Evolutionary conservation across 1,140 invertebrate species (phyloP).

Genomic region (Agrilus planipennis): DNA sequence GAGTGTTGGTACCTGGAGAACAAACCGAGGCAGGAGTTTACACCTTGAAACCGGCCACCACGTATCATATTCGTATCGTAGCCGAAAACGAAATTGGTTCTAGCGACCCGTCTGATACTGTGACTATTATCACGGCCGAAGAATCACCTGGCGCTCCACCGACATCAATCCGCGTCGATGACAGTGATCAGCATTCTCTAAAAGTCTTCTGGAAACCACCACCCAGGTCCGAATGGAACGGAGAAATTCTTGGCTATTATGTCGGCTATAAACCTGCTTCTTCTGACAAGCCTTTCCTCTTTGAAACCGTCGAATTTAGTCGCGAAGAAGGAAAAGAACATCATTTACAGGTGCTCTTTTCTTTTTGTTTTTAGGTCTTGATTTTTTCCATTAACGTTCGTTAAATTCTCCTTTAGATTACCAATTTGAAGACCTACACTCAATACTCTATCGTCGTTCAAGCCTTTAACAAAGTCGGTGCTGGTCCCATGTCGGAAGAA

Average conservation of each 20-base stretch:
- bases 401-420: slow-evolving; percentile 16
- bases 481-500: slow-evolving; percentile 81
- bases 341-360: slow-evolving; percentile 57
- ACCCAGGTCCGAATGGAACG: slow-evolving; percentile 80
- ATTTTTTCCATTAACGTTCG: no score
- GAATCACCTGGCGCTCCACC: slow-evolving; percentile 82
- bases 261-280: slow-evolving; percentile 82
- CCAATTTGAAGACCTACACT: slow-evolving; percentile 61
- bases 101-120: slow-evolving; percentile 81
- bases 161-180: slow-evolving; percentile 73
- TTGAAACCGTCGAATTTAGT: slow-evolving; percentile 84
- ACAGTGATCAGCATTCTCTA: slow-evolving; percentile 83
- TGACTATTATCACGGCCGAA: slow-evolving; percentile 89
- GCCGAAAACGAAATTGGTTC: slow-evolving; percentile 91
- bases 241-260: slow-evolving; percentile 82
- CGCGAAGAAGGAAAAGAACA: slow-evolving; percentile 86
- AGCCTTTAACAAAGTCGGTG: slow-evolving; percentile 89
- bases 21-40: slow-evolving; percentile 79
- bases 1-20: slow-evolving; percentile 72
- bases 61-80: slow-evolving; percentile 84
- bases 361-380: slow-evolving; percentile 3
- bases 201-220: slow-evolving; percentile 92
- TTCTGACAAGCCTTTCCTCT: slow-evolving; percentile 81
- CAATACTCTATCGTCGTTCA: slow-evolving; percentile 91
- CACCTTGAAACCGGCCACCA: slow-evolving; percentile 79